Evolutionary conservation across 2,113 vertebrate genomes (phyloP).

Genomic region (Cavia porcellus): DNA sequence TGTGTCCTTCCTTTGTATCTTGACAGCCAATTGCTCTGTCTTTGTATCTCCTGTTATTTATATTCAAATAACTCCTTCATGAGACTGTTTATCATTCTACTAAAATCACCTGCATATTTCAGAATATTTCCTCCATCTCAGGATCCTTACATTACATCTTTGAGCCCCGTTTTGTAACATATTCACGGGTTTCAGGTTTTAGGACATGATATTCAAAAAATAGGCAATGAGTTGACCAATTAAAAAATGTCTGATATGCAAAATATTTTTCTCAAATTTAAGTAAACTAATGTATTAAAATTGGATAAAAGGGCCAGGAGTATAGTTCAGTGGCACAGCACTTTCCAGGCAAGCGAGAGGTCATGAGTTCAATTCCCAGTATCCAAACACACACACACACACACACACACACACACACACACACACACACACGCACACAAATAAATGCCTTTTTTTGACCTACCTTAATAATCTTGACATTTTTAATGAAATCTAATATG

Average conservation of each 20-base stretch:
- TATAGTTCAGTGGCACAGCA: too few relatives aligned
- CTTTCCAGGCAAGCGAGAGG: too few relatives aligned
- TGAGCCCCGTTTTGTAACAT: not conserved
- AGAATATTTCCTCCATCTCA: not conserved
- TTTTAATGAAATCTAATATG: not conserved
- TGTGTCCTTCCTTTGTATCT: not conserved
- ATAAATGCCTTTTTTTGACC: not conserved
- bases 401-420: too few relatives aligned
- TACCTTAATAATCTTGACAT: not conserved
- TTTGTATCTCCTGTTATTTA: not conserved
- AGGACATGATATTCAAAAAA: not conserved
- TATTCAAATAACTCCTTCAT: not conserved
- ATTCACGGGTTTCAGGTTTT: not conserved
- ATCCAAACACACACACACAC: too few relatives aligned
- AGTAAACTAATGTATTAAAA: not conserved
- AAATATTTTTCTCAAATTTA: not conserved
- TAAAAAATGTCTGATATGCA: not conserved
- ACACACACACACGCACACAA: too few relatives aligned
- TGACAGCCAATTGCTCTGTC: not conserved
- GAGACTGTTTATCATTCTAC: not conserved
- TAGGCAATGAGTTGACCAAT: not conserved
- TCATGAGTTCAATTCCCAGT: too few relatives aligned
- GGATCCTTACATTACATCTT: not conserved
- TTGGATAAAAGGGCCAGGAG: not conserved
- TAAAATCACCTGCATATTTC: not conserved